Percentiles rank a stretch among this genome's conserved stretches.
phyloP scores from a whole-genome alignment of 2,888 invertebrate genomes.

The Dicyrtomina minuta region DNA sequence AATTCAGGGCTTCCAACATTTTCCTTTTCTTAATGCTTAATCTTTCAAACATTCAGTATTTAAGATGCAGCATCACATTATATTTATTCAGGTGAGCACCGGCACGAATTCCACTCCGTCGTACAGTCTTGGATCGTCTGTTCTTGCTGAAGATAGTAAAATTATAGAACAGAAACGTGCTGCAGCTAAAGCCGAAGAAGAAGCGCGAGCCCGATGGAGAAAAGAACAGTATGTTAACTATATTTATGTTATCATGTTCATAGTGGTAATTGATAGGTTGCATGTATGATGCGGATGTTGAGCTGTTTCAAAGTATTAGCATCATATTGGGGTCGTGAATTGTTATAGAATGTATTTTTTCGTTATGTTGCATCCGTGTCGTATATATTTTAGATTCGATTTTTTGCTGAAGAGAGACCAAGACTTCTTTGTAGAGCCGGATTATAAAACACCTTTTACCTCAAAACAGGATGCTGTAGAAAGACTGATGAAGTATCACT shows the following conservation, averaged over 20 bases:
- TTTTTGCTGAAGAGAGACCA: conserved; percentile 50
- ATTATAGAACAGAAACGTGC: conserved; percentile 47
- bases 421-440: conserved; percentile 50
- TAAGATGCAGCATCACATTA: too few relatives aligned
- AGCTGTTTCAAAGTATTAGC: too few relatives aligned
- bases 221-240: conserved; percentile 50
- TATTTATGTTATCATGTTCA: too few relatives aligned
- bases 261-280: background rate
- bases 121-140: conserved; percentile 4
- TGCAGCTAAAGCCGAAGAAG: conserved; percentile 49
- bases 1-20: too few relatives aligned
- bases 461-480: conserved; percentile 49
- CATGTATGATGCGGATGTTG: too few relatives aligned
- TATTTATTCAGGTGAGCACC: background rate
- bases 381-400: conserved; percentile 52
- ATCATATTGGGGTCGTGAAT: too few relatives aligned
- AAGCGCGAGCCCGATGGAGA: conserved; percentile 50
- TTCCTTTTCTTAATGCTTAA: too few relatives aligned
- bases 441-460: conserved; percentile 50
- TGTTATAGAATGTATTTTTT: too few relatives aligned
- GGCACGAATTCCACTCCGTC: background rate
- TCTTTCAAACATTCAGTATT: too few relatives aligned
- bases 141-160: conserved; percentile 50
- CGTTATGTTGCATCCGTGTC: too few relatives aligned
- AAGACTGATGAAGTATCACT: conserved; percentile 51